Evolutionary conservation across 1,140 invertebrate genomes (phyloP).

Genomic region (Zaprionus africanus): DNA sequence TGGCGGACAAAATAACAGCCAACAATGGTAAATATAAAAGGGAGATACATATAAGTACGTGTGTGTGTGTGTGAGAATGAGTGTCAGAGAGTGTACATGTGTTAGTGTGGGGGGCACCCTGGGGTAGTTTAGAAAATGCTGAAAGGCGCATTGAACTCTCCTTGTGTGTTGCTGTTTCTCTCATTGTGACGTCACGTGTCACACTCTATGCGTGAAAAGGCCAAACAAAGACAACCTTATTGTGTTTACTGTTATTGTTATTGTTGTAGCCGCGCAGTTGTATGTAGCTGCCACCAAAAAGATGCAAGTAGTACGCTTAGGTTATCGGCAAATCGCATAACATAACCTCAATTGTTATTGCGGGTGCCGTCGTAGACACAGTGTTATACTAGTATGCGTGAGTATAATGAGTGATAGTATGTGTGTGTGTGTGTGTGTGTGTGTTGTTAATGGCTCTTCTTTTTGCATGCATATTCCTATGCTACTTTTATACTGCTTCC

Average conservation of each 20-base stretch:
- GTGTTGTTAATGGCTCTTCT: slow-evolving; percentile 26
- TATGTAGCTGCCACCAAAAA: slow-evolving; percentile 14
- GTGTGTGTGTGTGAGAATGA: not conserved
- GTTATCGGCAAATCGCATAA: slow-evolving; percentile 44
- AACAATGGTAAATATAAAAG: slow-evolving; percentile 79
- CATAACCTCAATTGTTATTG: slow-evolving; percentile 44
- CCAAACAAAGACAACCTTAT: slow-evolving; percentile 31
- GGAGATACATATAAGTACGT: not conserved
- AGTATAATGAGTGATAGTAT: not conserved
- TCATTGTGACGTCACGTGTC: slow-evolving; percentile 46
- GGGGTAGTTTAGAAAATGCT: slow-evolving; percentile 46
- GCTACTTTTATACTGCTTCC: slow-evolving; percentile 2
- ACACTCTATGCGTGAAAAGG: not conserved
- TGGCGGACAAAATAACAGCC: slow-evolving; percentile 67
- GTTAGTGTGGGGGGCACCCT: slow-evolving; percentile 29
- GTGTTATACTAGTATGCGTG: slow-evolving; percentile 4
- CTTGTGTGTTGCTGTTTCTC: slow-evolving; percentile 32
- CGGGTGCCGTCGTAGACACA: slow-evolving; percentile 18
- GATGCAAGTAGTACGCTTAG: slow-evolving; percentile 16
- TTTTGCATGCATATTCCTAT: slow-evolving; percentile 15
- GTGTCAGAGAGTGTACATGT: slow-evolving; percentile 8
- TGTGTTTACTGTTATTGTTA: slow-evolving; percentile 8
- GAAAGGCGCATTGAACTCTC: slow-evolving; percentile 55
- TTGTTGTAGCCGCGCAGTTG: slow-evolving; percentile 11
- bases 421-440: not conserved